These are phyloP conservation scores for Dendrocincla tyrannina DNA, from an alignment of 2,797 vertebrate species.

Conservation along the genomic window DNA sequence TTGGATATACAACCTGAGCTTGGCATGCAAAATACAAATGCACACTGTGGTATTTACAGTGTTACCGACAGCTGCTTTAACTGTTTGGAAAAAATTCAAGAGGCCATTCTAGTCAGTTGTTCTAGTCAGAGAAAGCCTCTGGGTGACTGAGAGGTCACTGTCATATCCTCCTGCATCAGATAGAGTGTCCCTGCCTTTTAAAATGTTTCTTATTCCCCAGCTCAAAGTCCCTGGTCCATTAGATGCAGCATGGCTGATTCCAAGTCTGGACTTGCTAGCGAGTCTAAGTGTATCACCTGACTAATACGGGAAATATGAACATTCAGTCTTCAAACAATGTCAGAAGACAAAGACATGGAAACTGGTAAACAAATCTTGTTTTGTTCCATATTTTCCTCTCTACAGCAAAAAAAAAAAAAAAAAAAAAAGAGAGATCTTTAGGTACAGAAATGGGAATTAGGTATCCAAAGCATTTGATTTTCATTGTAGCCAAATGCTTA, in stretches of 20 bases:
- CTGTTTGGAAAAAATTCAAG: neutral
- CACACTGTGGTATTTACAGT: neutral
- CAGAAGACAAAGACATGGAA: neutral
- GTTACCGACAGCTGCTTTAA: neutral
- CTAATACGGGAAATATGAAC: neutral
- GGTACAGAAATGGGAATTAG: neutral
- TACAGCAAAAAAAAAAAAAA: neutral
- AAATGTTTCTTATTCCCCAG: neutral
- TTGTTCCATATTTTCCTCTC: neutral
- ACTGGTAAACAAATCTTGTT: neutral
- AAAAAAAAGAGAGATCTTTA: neutral
- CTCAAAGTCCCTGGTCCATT: neutral
- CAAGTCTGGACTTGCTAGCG: neutral
- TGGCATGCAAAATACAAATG: accelerated
- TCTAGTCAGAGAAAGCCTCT: neutral
- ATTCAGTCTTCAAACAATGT: neutral
- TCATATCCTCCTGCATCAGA: neutral
- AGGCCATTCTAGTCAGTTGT: neutral
- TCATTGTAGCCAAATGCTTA: neutral
- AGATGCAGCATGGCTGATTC: neutral
- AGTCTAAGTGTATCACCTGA: neutral
- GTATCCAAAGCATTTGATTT: neutral
- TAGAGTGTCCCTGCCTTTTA: neutral
- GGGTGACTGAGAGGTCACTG: neutral
- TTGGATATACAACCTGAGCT: neutral